These are phyloP conservation scores for Gryllus longicercus DNA, from an alignment of 2,888 invertebrate genomes.

Conservation along the genomic window DNA sequence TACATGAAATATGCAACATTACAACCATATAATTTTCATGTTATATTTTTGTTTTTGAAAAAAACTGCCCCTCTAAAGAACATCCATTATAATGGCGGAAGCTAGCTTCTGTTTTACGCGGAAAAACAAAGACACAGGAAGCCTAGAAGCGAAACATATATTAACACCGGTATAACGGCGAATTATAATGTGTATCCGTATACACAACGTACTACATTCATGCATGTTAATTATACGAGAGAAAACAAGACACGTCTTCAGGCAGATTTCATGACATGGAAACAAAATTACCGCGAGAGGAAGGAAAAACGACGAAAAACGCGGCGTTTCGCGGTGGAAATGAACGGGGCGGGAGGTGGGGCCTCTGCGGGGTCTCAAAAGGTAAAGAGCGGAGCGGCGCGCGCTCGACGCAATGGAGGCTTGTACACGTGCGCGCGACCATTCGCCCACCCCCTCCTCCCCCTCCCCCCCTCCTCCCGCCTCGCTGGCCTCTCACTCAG, in stretches of 20 bases:
- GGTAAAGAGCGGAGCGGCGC: no score
- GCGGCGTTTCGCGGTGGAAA: not conserved
- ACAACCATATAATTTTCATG: conserved; percentile 17
- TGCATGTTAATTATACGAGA: conserved; percentile 17
- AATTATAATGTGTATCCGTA: not conserved
- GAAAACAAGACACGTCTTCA: conserved; percentile 1
- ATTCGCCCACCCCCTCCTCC: no score
- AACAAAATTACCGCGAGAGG: not conserved
- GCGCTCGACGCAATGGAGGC: no score
- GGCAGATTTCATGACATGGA: conserved; percentile 4
- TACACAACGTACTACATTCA: not conserved
- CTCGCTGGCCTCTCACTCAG: no score
- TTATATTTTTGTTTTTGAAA: not conserved
- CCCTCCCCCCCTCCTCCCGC: no score
- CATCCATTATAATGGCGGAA: not conserved
- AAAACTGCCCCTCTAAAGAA: conserved; percentile 1
- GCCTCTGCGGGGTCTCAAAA: no score
- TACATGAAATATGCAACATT: not conserved
- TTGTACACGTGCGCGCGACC: no score
- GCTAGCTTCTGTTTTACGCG: conserved; percentile 8
- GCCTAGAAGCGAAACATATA: not conserved
- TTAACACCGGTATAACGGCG: not conserved
- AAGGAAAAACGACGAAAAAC: conserved; percentile 9
- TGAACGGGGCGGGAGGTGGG: not conserved
- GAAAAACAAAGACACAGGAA: conserved; percentile 1